Conservation (phyloP, 2,113 vertebrate species). For the Macrotis lagotis region DNA sequence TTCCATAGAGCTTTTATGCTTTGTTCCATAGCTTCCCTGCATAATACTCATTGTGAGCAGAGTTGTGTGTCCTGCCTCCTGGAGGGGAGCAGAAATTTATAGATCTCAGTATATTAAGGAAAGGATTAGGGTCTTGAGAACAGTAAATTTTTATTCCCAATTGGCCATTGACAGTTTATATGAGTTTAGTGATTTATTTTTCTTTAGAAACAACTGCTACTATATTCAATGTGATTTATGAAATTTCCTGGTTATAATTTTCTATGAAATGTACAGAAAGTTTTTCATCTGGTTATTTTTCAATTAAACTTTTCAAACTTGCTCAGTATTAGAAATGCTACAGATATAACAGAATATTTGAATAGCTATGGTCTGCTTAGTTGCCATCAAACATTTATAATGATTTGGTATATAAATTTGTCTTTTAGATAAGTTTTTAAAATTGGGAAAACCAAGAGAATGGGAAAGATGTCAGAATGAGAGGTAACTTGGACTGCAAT, state of each 20-base stretch:
- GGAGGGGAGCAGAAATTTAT: background rate
- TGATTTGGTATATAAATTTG: background rate
- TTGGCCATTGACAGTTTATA: background rate
- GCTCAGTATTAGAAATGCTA: background rate
- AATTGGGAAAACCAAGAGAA: background rate
- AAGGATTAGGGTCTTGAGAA: background rate
- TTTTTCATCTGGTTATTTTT: background rate
- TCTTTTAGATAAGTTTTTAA: background rate
- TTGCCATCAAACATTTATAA: background rate
- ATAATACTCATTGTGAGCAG: background rate
- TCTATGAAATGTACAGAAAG: background rate
- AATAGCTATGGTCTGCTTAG: background rate
- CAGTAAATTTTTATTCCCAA: background rate
- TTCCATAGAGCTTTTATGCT: background rate
- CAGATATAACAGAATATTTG: background rate
- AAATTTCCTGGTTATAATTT: background rate
- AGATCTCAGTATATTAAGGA: background rate
- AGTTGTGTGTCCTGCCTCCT: background rate
- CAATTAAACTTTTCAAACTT: background rate
- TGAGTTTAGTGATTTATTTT: background rate
- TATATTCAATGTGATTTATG: background rate
- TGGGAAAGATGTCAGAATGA: background rate
- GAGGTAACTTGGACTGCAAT: background rate
- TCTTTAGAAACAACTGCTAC: background rate
- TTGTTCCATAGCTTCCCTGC: background rate